Evolutionary conservation across 2,113 vertebrate genomes (phyloP).

Genomic region (Meles meles): DNA sequence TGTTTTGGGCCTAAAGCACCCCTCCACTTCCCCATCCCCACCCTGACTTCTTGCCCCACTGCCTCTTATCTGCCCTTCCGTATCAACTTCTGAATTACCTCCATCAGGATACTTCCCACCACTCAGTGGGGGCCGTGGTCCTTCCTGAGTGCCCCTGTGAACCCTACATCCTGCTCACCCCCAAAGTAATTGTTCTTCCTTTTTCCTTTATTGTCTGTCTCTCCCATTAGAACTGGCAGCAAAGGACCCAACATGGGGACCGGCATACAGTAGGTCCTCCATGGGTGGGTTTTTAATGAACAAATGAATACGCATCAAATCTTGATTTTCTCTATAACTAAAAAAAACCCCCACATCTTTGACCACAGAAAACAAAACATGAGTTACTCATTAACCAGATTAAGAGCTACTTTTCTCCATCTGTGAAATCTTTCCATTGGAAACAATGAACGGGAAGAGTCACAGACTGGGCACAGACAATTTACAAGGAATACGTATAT

Average conservation of each 20-base stretch:
- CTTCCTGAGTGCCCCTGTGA: rapidly evolving
- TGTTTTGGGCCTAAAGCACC: background rate
- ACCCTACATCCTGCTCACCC: rapidly evolving
- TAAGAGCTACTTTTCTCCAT: background rate
- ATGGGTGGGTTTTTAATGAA: background rate
- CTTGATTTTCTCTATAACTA: background rate
- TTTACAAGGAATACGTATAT: background rate
- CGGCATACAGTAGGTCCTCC: rapidly evolving
- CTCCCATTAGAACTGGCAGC: background rate
- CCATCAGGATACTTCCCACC: rapidly evolving
- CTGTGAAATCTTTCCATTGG: background rate
- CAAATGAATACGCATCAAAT: background rate
- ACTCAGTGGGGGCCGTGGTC: rapidly evolving
- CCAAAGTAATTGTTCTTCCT: rapidly evolving
- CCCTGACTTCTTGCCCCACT: background rate
- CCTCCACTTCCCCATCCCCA: background rate
- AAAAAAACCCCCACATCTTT: background rate
- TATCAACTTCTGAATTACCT: background rate
- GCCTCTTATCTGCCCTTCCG: background rate
- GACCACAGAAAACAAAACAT: background rate
- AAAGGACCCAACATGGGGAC: rapidly evolving
- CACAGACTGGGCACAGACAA: background rate
- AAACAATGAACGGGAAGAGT: background rate
- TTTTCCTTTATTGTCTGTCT: background rate
- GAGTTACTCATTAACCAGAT: background rate